Evolutionary conservation across 2,113 vertebrate species (phyloP).

Genomic region (Junco hyemalis): DNA sequence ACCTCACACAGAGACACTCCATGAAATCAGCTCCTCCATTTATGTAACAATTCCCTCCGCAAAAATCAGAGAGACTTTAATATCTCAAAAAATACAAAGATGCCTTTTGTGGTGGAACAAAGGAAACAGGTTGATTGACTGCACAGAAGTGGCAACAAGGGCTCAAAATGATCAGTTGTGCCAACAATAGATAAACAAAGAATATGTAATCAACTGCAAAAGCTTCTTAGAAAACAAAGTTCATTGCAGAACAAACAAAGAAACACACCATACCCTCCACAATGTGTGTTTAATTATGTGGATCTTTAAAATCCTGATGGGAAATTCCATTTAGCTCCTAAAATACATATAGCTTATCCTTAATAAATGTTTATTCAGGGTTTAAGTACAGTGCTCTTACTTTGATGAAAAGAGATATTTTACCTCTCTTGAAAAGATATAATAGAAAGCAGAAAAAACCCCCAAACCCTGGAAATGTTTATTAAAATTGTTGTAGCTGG

Average conservation of each 20-base stretch:
- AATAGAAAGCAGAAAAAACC: neutral
- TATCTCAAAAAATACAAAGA: neutral
- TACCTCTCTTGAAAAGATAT: neutral
- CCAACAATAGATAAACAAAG: neutral
- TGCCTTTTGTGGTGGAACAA: neutral
- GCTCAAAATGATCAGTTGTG: neutral
- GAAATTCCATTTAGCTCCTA: neutral
- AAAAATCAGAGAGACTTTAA: neutral
- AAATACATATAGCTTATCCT: neutral
- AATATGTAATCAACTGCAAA: neutral
- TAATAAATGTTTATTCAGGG: neutral
- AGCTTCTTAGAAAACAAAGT: neutral
- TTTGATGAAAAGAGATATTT: neutral
- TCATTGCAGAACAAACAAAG: neutral
- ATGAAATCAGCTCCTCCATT: neutral
- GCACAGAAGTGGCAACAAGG: neutral
- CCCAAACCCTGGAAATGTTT: neutral
- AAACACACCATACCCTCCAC: neutral
- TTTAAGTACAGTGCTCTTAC: neutral
- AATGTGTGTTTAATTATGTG: neutral
- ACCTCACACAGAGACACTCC: neutral
- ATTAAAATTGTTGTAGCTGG: neutral
- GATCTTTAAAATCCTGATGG: neutral
- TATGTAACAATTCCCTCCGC: accelerated
- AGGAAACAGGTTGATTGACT: neutral